Conservation (phyloP, 2,888 invertebrate genomes). For the Peribatodes rhomboidaria region DNA sequence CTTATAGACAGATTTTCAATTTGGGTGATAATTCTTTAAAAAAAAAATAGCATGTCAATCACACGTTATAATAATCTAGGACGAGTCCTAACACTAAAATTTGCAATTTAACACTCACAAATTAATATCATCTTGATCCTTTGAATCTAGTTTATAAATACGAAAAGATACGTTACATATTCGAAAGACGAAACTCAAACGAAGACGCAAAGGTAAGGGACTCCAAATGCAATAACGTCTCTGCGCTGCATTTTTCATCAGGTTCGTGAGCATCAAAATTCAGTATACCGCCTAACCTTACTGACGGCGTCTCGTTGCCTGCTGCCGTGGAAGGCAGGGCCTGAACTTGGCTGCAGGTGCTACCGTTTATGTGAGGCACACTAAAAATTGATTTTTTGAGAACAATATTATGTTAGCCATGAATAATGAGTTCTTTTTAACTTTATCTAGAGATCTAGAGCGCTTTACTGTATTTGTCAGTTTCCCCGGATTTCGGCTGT, state of each 20-base stretch:
- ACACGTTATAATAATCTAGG: background rate
- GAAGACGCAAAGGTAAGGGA: constrained; percentile 32
- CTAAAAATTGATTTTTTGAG: background rate
- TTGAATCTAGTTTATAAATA: constrained; percentile 21
- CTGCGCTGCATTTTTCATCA: constrained; percentile 64
- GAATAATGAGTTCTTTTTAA: too few relatives aligned
- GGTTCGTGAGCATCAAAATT: constrained; percentile 54
- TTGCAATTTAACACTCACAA: constrained; percentile 1
- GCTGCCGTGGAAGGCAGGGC: constrained; percentile 21
- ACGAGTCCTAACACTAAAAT: background rate
- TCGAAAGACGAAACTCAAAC: too few relatives aligned
- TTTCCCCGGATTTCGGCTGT: too few relatives aligned
- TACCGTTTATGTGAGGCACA: background rate
- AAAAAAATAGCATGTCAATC: background rate
- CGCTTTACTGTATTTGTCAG: too few relatives aligned
- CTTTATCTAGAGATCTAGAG: too few relatives aligned
- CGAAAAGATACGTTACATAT: constrained; percentile 36
- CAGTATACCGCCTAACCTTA: constrained; percentile 47
- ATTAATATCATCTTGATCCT: background rate
- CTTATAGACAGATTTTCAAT: too few relatives aligned
- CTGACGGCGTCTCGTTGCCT: constrained; percentile 43
- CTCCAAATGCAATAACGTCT: constrained; percentile 54
- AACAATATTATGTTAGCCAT: background rate
- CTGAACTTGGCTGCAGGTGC: background rate
- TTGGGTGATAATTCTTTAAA: too few relatives aligned